A percentile compares a stretch with the other conserved stretches of the same genome.
These are phyloP conservation scores for Drosophila watanabei DNA, from an alignment of 1,140 invertebrate genomes.

Conservation along the genomic window DNA sequence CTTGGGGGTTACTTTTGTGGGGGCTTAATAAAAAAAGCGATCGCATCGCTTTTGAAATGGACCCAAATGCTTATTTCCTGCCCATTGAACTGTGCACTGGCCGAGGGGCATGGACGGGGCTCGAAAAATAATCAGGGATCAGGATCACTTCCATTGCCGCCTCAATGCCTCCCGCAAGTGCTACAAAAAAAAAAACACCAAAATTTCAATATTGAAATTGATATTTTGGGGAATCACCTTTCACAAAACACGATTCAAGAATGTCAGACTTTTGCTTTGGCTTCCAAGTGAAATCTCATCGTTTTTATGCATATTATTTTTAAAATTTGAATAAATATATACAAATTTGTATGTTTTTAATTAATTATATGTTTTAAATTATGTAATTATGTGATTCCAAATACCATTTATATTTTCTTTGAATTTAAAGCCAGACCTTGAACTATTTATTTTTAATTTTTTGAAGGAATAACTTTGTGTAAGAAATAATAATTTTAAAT, in stretches of 20 bases:
- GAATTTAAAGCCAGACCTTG: too few relatives aligned
- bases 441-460: too few relatives aligned
- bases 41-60: conserved; percentile 76
- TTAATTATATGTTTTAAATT: not conserved
- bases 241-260: conserved; percentile 32
- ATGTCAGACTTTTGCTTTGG: conserved; percentile 59
- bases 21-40: conserved; percentile 24
- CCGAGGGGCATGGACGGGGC: conserved; percentile 20
- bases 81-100: conserved; percentile 78
- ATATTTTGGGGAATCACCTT: conserved; percentile 71
- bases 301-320: not conserved
- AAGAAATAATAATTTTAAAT: too few relatives aligned
- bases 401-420: too few relatives aligned
- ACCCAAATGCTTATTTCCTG: conserved; percentile 64
- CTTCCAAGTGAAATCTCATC: conserved; percentile 47
- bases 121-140: conserved; percentile 21
- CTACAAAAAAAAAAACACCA: conserved; percentile 2
- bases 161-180: conserved; percentile 48
- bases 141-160: conserved; percentile 40
- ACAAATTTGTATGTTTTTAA: not conserved
- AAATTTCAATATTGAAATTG: conserved; percentile 74
- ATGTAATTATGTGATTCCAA: too few relatives aligned
- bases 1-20: conserved; percentile 22
- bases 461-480: too few relatives aligned
- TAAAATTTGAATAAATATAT: not conserved